Evolutionary conservation across 1,140 invertebrate species (phyloP).

Genomic region (Nasonia giraulti): DNA sequence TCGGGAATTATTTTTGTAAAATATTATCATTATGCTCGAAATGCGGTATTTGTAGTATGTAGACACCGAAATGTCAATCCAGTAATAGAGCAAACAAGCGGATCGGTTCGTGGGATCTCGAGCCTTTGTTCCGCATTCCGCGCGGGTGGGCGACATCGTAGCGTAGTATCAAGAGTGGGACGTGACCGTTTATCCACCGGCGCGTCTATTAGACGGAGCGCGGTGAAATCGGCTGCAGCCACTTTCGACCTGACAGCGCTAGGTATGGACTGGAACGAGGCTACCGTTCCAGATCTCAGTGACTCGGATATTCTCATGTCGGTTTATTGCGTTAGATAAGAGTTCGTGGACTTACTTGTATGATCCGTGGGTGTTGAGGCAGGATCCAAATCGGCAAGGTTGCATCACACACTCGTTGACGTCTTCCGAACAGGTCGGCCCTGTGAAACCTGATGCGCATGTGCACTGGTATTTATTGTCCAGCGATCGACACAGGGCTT

Average conservation of each 20-base stretch:
- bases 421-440: slow-evolving; percentile 89
- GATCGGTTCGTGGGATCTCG: slow-evolving; percentile 45
- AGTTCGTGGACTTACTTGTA: slow-evolving; percentile 83
- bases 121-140: slow-evolving; percentile 26
- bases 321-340: too few species aligned
- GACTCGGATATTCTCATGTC: too few species aligned
- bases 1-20: background rate
- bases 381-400: slow-evolving; percentile 87
- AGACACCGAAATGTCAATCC: background rate
- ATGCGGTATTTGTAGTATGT: too few species aligned
- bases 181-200: slow-evolving; percentile 22
- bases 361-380: slow-evolving; percentile 91
- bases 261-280: background rate
- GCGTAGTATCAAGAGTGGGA: background rate
- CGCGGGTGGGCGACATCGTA: slow-evolving; percentile 25
- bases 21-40: too few species aligned
- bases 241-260: background rate
- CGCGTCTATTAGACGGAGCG: background rate
- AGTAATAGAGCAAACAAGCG: background rate
- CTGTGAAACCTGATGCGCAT: slow-evolving; percentile 91
- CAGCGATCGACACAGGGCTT: slow-evolving; percentile 86
- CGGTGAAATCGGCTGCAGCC: background rate
- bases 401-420: slow-evolving; percentile 89
- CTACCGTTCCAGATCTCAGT: too few species aligned
- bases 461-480: slow-evolving; percentile 86